Conservation (phyloP, 2,113 vertebrate species). For the Boulengeromyrus knoepffleri region DNA sequence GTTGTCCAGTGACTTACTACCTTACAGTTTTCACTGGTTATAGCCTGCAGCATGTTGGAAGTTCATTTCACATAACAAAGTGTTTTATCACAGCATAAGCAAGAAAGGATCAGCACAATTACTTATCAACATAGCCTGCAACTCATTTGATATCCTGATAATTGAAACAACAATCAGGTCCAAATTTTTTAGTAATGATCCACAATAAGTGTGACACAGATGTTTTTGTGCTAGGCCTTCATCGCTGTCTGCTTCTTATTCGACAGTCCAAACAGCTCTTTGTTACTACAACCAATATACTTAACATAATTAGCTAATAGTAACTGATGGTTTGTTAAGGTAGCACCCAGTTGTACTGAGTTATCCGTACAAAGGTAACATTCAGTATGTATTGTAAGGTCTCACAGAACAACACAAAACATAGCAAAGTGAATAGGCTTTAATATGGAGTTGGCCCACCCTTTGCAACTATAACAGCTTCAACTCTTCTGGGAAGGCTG, state of each 20-base stretch:
- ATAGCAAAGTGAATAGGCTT: background rate
- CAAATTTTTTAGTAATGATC: background rate
- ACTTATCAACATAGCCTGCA: background rate
- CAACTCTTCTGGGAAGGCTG: no score
- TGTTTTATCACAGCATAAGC: background rate
- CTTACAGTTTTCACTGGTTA: background rate
- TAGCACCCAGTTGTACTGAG: background rate
- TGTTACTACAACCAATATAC: background rate
- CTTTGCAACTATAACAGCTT: no score
- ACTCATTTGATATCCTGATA: background rate
- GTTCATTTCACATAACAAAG: background rate
- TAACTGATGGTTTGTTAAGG: background rate
- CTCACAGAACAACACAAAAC: background rate
- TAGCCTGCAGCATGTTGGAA: background rate
- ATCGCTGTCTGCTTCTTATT: background rate
- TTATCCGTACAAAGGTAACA: background rate
- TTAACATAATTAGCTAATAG: background rate
- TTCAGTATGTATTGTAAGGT: background rate
- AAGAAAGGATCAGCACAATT: background rate
- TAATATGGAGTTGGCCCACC: no score
- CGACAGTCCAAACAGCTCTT: background rate
- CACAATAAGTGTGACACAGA: background rate
- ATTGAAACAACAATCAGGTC: background rate
- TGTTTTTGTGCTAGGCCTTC: background rate
- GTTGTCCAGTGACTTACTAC: background rate